Base-by-base conservation (phyloP, 2,888 invertebrate species). In the Eueremaeus valkanovi region DNA sequence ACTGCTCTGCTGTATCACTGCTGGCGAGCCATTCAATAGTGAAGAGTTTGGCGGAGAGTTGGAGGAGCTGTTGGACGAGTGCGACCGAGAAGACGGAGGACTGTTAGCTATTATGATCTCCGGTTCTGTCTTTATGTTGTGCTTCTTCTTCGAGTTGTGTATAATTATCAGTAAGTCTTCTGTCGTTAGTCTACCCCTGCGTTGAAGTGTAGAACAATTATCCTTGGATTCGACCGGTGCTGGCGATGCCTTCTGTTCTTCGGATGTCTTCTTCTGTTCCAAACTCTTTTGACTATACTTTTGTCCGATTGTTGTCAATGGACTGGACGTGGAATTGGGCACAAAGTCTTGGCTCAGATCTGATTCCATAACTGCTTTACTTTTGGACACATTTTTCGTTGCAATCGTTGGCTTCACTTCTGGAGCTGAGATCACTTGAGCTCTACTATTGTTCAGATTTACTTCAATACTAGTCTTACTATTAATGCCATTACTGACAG, bases 131-230 rank as follows among this genome's bases (percentile, higher is more conserved):
- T 80, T 80, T 18, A 80, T 78, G 75, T 80, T 80, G 58, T 78
- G 78, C 58, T 77, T 79, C 76, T 79, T 80, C 75, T 81, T 81
- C 40, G 80, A 81, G 66, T 78, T 78, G 68, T 81, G 80, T 31
- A 81, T 80, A 29, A 78, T 77, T 16, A 79, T 79, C 29, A 79
- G 79, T 13, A 81, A 77, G 58, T 81, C 80, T n/a, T 78, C 79
- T 16, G 80, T 76, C 6, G 80, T 78, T 75, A 81, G 77, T 63
- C 72, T 73, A 74, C 72, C 55, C 29, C 66, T 73, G 9, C 70
- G 24, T 18, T 31, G 29, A 70, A 70, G 40, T 16, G 45, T 70
- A 0, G 42, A 40, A 2, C n/a, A 27, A 58, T 72, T 45, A 49
- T 16, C 21, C 3, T 58, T 58, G 29, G 58, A 58, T 16, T 29